Conservation (phyloP, 2,113 vertebrate species). For the Pyrgilauda ruficollis region DNA sequence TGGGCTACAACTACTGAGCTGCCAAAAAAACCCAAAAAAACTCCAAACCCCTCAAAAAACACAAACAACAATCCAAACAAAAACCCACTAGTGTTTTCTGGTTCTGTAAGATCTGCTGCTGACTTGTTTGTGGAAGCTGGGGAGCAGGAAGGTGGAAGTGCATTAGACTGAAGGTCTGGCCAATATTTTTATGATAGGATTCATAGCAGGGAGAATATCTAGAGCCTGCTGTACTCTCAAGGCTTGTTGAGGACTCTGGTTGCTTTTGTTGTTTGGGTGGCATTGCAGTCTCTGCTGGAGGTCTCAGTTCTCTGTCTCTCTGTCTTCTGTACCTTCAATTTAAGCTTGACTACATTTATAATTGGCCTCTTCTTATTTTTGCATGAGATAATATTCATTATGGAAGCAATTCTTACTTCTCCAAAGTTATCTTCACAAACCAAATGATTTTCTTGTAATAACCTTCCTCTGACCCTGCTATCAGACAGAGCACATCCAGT, state of each 20-base stretch:
- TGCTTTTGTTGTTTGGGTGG: background rate
- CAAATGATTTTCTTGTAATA: background rate
- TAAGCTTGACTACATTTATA: background rate
- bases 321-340: background rate
- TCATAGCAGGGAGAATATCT: background rate
- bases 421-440: background rate
- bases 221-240: background rate
- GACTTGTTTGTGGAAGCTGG: background rate
- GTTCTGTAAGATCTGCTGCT: background rate
- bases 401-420: background rate
- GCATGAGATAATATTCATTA: background rate
- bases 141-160: background rate
- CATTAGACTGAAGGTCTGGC: background rate
- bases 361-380: background rate
- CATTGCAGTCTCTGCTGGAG: background rate
- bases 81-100: background rate
- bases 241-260: background rate
- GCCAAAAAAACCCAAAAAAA: background rate
- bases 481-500: background rate
- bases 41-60: background rate
- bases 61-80: accelerated
- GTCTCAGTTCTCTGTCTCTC: background rate
- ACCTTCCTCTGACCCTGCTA: constrained; percentile 52
- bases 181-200: background rate
- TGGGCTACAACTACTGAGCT: background rate